Conservation (phyloP, 2,113 vertebrate species). For the Archilochus colubris region DNA sequence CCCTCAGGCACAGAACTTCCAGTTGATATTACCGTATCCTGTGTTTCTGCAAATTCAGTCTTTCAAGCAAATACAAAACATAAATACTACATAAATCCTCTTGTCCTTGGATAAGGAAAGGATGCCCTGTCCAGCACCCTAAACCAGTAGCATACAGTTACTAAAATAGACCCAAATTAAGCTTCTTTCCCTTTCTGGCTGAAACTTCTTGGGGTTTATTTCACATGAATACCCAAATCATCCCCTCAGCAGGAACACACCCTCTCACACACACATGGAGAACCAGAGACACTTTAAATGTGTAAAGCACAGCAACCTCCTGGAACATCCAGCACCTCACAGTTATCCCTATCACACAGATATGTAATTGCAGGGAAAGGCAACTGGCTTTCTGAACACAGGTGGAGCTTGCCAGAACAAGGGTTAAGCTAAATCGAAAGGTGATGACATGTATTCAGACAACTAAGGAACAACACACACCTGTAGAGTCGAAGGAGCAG, state of each 20-base stretch:
- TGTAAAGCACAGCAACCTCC: not conserved
- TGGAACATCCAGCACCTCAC: not conserved
- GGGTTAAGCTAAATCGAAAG: not conserved
- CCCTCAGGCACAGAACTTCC: not conserved
- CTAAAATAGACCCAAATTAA: not conserved
- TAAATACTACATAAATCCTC: not conserved
- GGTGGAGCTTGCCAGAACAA: not conserved
- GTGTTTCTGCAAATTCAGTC: not conserved
- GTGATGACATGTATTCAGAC: not conserved
- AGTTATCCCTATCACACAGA: fast-evolving
- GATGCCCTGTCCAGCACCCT: not conserved
- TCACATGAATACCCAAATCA: not conserved
- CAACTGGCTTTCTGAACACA: not conserved
- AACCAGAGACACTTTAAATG: not conserved
- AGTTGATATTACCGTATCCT: not conserved
- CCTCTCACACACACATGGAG: fast-evolving
- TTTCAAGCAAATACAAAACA: not conserved
- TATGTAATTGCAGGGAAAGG: not conserved
- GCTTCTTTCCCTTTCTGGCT: not conserved
- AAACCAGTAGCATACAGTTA: not conserved
- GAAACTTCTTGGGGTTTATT: not conserved
- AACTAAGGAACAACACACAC: not conserved
- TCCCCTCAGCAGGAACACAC: not conserved
- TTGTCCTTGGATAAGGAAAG: not conserved
- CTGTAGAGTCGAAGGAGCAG: not conserved